phyloP scores from a whole-genome alignment of 2,113 vertebrate genomes.

The Rhipidura dahli region DNA sequence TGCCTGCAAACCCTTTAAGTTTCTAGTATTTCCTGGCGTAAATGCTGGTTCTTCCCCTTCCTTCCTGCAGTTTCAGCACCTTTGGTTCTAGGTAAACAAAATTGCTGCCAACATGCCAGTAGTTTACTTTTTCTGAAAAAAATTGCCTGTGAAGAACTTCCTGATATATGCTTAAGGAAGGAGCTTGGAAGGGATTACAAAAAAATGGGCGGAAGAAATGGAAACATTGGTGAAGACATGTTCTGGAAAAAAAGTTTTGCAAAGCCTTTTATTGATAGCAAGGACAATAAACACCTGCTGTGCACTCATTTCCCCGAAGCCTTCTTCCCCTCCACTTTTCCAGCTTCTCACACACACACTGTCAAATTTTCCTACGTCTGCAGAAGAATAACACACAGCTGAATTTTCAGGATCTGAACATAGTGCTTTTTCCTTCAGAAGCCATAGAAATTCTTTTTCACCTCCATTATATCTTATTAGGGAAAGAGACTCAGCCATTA shows the following conservation, averaged over 20 bases:
- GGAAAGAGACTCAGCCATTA: background rate
- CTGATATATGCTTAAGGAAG: background rate
- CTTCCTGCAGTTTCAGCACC: background rate
- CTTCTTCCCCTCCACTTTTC: background rate
- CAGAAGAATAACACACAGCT: background rate
- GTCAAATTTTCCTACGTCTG: background rate
- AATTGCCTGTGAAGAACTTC: background rate
- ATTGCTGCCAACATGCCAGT: background rate
- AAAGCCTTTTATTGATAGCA: background rate
- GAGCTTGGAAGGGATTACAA: background rate
- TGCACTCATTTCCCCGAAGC: background rate
- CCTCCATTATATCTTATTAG: background rate
- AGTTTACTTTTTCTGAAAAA: background rate
- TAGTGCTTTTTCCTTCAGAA: background rate
- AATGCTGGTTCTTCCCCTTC: background rate
- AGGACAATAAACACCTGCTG: background rate
- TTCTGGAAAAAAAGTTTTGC: background rate
- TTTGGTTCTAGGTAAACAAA: background rate
- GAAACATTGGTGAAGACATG: background rate
- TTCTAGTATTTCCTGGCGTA: background rate
- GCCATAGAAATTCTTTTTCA: background rate
- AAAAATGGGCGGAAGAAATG: background rate
- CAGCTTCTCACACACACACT: background rate
- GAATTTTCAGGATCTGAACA: background rate
- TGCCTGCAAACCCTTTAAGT: background rate